A percentile compares a stretch with the other conserved stretches of the same genome.
phyloP scores from a whole-genome alignment of 2,113 vertebrate genomes.

The Piprites chloris region DNA sequence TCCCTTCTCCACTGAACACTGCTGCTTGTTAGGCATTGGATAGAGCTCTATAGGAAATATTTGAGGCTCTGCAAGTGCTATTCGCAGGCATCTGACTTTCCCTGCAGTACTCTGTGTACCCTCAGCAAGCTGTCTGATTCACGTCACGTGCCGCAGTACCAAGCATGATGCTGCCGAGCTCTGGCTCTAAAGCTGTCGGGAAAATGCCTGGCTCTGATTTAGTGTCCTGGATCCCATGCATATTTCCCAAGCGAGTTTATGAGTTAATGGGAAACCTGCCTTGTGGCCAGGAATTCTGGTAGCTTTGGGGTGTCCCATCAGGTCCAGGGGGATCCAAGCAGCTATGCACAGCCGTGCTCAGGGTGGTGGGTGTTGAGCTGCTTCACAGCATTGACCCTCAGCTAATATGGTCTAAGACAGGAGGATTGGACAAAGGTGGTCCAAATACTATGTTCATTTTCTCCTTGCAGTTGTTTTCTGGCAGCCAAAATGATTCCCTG shows the following conservation, averaged over 20 bases:
- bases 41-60: neutral
- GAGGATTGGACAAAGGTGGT: neutral
- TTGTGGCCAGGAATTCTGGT: neutral
- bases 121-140: rapidly evolving
- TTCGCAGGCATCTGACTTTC: neutral
- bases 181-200: neutral
- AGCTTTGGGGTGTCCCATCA: neutral
- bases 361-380: neutral
- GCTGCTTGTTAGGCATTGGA: neutral
- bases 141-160: neutral
- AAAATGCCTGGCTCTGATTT: neutral
- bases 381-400: neutral
- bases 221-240: rapidly evolving
- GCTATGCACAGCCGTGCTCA: neutral
- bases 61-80: neutral
- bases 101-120: neutral
- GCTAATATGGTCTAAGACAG: neutral
- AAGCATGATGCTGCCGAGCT: rapidly evolving
- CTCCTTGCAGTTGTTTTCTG: neutral
- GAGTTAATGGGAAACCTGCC: neutral
- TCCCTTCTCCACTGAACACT: neutral
- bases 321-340: neutral
- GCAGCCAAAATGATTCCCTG: neutral
- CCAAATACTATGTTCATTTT: neutral
- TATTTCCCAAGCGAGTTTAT: rapidly evolving